These are phyloP conservation scores for Plutella xylostella DNA, from an alignment of 2,888 invertebrate genomes.

Conservation along the genomic window DNA sequence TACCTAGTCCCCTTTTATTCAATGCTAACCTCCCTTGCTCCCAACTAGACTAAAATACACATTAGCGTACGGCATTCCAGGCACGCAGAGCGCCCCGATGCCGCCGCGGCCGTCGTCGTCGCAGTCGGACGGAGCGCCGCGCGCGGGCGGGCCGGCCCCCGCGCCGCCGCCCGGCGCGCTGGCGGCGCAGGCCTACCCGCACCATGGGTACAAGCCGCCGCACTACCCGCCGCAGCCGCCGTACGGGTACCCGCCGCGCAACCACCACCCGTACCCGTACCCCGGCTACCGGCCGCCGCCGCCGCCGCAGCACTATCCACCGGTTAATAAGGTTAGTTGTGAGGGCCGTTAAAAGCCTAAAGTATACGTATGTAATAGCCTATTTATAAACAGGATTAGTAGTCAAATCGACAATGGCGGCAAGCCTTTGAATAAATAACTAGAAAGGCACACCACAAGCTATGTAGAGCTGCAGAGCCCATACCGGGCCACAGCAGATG, in stretches of 20 bases:
- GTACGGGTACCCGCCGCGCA: conserved; percentile 56
- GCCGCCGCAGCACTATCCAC: conserved; percentile 50
- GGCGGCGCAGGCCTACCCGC: conserved; percentile 53
- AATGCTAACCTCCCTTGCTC: no score
- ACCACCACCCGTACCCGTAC: conserved; percentile 63
- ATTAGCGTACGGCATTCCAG: conserved; percentile 53
- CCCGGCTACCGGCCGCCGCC: conserved; percentile 46
- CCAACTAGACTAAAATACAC: background rate
- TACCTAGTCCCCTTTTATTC: no score
- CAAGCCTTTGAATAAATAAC: no score
- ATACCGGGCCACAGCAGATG: no score
- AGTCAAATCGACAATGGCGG: no score
- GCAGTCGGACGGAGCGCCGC: conserved; percentile 68
- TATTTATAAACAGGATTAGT: no score
- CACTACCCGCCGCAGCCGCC: conserved; percentile 58
- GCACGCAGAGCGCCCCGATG: conserved; percentile 95
- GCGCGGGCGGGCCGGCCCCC: conserved; percentile 34
- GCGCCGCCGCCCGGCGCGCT: conserved; percentile 47
- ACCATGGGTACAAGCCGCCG: conserved; percentile 50
- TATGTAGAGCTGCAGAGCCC: no score
- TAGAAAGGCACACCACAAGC: no score
- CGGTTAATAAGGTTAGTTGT: conserved; percentile 32
- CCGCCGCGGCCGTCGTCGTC: conserved; percentile 93
- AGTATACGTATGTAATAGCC: no score
- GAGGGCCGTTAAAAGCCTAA: no score